Percentiles rank a stretch among this genome's conserved stretches.
Evolutionary conservation across 2,888 invertebrate species (phyloP).

Genomic region (Pollenia griseotomentosa): DNA sequence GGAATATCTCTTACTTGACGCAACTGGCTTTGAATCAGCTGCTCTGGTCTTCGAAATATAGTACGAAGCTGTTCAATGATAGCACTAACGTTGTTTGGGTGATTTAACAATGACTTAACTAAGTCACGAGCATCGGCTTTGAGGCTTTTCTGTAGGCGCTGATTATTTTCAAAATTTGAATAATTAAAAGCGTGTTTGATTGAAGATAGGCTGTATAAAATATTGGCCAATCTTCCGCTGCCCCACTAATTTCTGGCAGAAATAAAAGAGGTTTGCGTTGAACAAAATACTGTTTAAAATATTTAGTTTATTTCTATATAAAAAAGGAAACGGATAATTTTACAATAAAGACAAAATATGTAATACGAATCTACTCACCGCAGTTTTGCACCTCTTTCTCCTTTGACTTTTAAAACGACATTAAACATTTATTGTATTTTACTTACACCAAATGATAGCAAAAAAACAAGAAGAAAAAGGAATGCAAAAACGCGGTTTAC

Average conservation of each 20-base stretch:
- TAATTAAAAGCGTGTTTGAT: constrained; percentile 54
- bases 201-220: constrained; percentile 63
- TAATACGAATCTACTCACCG: constrained; percentile 15
- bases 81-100: constrained; percentile 65
- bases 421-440: background rate
- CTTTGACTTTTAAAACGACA: background rate
- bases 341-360: background rate
- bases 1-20: constrained; percentile 59
- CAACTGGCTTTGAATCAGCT: constrained; percentile 67
- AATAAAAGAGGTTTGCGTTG: constrained; percentile 24
- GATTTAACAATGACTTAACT: constrained; percentile 69
- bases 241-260: constrained; percentile 54
- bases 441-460: background rate
- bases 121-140: constrained; percentile 62
- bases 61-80: constrained; percentile 60
- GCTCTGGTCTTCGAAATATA: constrained; percentile 69
- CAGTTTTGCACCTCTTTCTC: constrained; percentile 40
- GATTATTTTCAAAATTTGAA: constrained; percentile 60
- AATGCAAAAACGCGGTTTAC: background rate
- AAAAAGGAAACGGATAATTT: background rate
- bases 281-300: constrained; percentile 8
- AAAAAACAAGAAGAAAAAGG: background rate
- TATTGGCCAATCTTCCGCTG: constrained; percentile 70
- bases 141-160: constrained; percentile 59
- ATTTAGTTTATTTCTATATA: constrained; percentile 26